These are phyloP conservation scores for Hydractinia symbiolongicarpus DNA, from an alignment of 30 jellyfish, hydroid and myxozoan species.

Conservation along the genomic window DNA sequence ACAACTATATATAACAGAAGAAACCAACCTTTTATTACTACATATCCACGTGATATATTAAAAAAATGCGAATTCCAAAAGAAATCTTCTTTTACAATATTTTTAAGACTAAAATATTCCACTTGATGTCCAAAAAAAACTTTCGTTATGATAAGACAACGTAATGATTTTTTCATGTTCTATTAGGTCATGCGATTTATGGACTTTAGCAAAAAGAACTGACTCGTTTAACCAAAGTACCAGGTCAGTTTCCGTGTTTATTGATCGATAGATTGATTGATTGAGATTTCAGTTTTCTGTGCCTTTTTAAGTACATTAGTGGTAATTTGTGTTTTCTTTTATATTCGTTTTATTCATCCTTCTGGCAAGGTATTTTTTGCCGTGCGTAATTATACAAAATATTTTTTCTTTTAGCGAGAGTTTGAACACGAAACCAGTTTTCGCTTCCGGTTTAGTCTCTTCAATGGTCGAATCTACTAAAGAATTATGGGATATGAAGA, in stretches of 20 bases:
- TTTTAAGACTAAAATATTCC: too few species aligned
- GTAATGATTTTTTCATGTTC: background rate
- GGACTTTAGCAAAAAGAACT: slow-evolving; percentile 44
- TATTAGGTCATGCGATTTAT: slow-evolving; percentile 62
- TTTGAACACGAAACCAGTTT: slow-evolving; percentile 31
- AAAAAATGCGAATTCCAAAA: too few species aligned
- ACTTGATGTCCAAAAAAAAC: too few species aligned
- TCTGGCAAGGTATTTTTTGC: background rate
- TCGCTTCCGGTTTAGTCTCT: slow-evolving; percentile 55
- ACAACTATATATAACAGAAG: background rate
- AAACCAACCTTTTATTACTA: background rate
- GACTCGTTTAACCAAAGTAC: slow-evolving; percentile 28
- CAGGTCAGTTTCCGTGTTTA: slow-evolving; percentile 43
- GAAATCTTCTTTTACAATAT: too few species aligned
- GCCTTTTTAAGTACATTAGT: too few species aligned
- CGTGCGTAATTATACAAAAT: background rate
- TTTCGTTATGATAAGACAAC: too few species aligned
- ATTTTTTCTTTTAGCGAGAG: slow-evolving; percentile 34
- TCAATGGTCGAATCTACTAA: slow-evolving; percentile 69
- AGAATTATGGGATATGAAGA: slow-evolving; percentile 70
- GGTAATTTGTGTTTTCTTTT: too few species aligned
- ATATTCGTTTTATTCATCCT: too few species aligned
- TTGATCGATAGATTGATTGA: too few species aligned
- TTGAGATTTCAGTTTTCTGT: too few species aligned
- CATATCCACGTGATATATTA: too few species aligned